Base-by-base conservation (phyloP, 53 echinoderm and acorn worm genomes). In the Stichopus horrens region DNA sequence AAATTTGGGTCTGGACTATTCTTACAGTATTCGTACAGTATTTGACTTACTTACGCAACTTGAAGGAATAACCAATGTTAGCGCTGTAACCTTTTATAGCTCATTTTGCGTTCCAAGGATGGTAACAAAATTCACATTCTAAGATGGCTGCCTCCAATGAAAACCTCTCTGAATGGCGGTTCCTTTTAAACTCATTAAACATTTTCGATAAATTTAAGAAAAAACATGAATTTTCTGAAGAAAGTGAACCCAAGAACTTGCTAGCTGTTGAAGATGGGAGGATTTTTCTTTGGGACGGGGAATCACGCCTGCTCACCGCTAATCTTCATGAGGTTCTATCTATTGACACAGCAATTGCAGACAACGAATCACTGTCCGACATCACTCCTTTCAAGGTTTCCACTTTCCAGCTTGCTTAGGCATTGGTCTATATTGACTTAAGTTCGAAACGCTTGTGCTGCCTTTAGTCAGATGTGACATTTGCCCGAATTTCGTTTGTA, bases 151-250 rank as follows among this genome's bases (percentile, higher is more conserved):
- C 65, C 52, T 67, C 86, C 86, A 86, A 10, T 18, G 66, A 86
- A n/a, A 86, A 86, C 52, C 52, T 86, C n/a, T 68, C 66, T 5
- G 86, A 86, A 23, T 86, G 86, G 86, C 86, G 86, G 66, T 52
- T 66, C 51, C 66, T 68, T 86, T 86, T 86, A 53, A 86, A 86
- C 60, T 86, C 86, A 9, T 60, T 67, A 14, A 65, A 37, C 63
- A 66, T 86, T 52, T 86, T 86, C 67, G 86, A 86, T 6, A 86
- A 86, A 86, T 66, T 86, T 18, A 86, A 67, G 67, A 86, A 86
- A 86, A 56, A 58, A n/a, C 81, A 81, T 81, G 81, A 86, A 86
- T 86, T 23, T 68, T 86, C 86, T 52, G 65, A 86, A 37, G 84
- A 57, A 23, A 81, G 57, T 21, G 86, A 86, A 37, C 86, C 86